Evolutionary conservation across 2,888 invertebrate species (phyloP), one percentile per base, ranked within the genome.

Genomic region (Pegoplata infirma): DNA sequence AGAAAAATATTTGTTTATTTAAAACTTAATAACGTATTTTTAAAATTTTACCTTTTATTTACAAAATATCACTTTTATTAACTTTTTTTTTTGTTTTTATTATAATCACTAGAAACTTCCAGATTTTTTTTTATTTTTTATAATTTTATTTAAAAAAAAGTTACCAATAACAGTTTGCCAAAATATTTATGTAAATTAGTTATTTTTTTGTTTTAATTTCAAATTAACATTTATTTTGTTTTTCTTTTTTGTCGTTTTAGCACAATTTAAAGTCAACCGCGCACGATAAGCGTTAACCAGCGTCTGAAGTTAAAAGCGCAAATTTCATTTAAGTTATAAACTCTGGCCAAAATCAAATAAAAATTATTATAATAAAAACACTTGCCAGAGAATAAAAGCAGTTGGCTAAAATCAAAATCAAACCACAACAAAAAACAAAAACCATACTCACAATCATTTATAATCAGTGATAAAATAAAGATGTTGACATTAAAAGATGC

Each of bases 291-390:
- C 40, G 55, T 61, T 55, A 25, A 66, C 66, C 71, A 71, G 53
- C 61, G 71, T 75, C 61, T 79, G 59, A 71, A 71, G 75, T 71
- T 75, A 79, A 75, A 66, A 66, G 59, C 55, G 44, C 23, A 49
- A 32, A 67, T 67, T 49, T 36, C 56, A 59, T 56, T 71, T 58
- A 75, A 75, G 75, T 79, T 79, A 75, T 79, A 56, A 75, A 67
- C 61, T 55, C n/a, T 74, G 71, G 51, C 75, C 71, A 67, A 79
- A 67, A 74, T 17, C 51, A 55, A 21, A 36, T 21, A 56, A 49
- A n/a, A 10, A 19, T n/a, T n/a, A n/a, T n/a, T 17, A 10, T 2
- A 1, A 17, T 53, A 21, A 19, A 47, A 58, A 49, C 56, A 58
- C 19, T n/a, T n/a, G n/a, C n/a, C 28, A 40, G 16, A 73, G 25